These are phyloP conservation scores for Bradypus variegatus DNA, from an alignment of 2,797 vertebrate genomes.

Conservation along the genomic window DNA sequence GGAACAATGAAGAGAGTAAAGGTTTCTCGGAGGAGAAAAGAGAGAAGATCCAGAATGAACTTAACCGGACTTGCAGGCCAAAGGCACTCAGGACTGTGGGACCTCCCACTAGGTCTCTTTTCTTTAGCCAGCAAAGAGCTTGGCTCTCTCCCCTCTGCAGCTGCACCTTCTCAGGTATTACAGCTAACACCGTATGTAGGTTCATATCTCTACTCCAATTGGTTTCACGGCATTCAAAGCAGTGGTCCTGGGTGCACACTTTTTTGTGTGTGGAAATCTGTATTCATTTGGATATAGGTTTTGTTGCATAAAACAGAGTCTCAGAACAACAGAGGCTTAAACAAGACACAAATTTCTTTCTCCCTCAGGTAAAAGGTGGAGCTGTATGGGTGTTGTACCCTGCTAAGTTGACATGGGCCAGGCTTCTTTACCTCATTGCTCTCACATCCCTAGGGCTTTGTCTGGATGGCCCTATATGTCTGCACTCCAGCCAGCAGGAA, in stretches of 20 bases:
- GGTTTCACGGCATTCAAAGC: background rate
- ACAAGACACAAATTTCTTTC: background rate
- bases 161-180: background rate
- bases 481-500: background rate
- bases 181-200: background rate
- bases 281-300: background rate
- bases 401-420: too few relatives aligned
- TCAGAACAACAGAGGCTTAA: background rate
- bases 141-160: too few relatives aligned
- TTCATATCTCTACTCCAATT: background rate
- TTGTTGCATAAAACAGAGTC: background rate
- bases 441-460: background rate
- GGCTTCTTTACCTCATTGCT: background rate
- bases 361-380: background rate
- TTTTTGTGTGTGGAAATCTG: background rate
- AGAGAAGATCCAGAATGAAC: background rate
- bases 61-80: background rate
- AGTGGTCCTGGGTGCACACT: background rate
- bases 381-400: background rate
- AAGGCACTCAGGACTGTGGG: background rate
- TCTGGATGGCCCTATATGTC: background rate
- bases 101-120: background rate
- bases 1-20: background rate
- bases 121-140: background rate
- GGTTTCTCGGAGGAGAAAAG: background rate